Evolutionary conservation across 2,888 invertebrate species (phyloP), one percentile per base, ranked within the genome.

Genomic region (Crepidodera aurea): DNA sequence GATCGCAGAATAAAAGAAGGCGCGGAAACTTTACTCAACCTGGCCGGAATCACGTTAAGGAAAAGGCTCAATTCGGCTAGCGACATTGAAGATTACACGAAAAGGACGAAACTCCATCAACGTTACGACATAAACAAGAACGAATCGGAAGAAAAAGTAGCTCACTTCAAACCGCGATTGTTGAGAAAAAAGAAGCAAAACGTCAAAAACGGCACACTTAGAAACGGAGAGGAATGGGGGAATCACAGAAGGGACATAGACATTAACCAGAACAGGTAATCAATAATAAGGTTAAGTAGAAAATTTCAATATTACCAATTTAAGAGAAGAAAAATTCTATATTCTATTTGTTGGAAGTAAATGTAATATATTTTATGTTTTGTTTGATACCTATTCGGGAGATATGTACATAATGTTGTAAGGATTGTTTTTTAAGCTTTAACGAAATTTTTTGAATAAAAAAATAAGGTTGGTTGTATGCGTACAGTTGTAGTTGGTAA

Each of bases 1-100:
- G 87, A 86, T 71, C 84, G 89, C 67, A 88, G 88, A 72, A 89
- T 91, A 67, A 90, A 88, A 39, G 91, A 91, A 78, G 92, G 92
- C 61, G 92, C 92, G 0, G 91, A 92, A 73, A 92, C 91, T 0
- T 81, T 92, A 65, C 82, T 92, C 42, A 91, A 92, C 77, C 82
- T 92, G 59, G 92, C 92, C 0, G 90, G 90, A 16, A 79, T 81
- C 54, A 71, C 77, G 12, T 78, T 79, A 37, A 69, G 78, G 44
- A 81, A 78, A 61, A 76, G 80, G 51, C 70, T 67, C 48, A 73
- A 69, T 62, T 72, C 74, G 8, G 60, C 59, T 37, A 68, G 55
- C 39, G 56, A 63, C 12, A 34, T 53, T n/a, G 68, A 69, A 13
- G 68, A 67, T 18, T 51, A 50, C 1, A 19, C 53, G 32, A 71